A percentile compares a stretch with the other conserved stretches of the same genome.
Conservation (phyloP, 2,113 vertebrate species). For the Girardinichthys multiradiatus region DNA sequence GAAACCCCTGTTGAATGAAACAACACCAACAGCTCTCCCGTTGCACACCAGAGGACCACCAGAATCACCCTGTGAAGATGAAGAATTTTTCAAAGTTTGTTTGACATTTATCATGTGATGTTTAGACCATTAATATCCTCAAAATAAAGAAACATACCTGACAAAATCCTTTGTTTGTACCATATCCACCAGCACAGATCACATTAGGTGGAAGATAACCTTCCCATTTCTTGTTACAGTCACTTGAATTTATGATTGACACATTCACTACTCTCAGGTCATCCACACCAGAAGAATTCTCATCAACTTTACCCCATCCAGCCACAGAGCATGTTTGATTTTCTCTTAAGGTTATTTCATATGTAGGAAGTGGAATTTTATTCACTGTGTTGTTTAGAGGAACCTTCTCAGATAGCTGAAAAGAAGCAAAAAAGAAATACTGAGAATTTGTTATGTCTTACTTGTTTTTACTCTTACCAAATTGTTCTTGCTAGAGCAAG, state of each 20-base stretch:
- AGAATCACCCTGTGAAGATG: constrained; percentile 82
- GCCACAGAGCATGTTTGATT: constrained; percentile 54
- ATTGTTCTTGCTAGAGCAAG: too few species aligned
- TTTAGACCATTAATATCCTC: too few species aligned
- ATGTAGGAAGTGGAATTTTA: constrained; percentile 1
- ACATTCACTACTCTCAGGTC: constrained; percentile 54
- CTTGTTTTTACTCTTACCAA: too few species aligned
- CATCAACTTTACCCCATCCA: constrained; percentile 64
- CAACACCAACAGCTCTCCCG: constrained; percentile 72
- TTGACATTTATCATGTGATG: not conserved
- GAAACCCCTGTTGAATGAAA: constrained; percentile 62
- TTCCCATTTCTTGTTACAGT: constrained; percentile 18
- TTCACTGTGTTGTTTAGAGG: not conserved
- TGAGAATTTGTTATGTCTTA: not conserved
- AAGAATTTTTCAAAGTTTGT: not conserved
- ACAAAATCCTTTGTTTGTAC: constrained; percentile 61
- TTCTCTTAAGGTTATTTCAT: not conserved
- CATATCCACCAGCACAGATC: constrained; percentile 68
- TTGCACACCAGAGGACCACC: constrained; percentile 85
- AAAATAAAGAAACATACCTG: constrained; percentile 52
- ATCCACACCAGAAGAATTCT: accelerated
- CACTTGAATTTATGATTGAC: not conserved
- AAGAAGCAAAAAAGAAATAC: not conserved
- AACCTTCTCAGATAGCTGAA: constrained; percentile 41
- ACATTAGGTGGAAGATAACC: not conserved